Evolutionary conservation across 53 echinoderm and acorn worm species (phyloP), one percentile per base, ranked within the genome.

Genomic region (Antedon mediterranea): DNA sequence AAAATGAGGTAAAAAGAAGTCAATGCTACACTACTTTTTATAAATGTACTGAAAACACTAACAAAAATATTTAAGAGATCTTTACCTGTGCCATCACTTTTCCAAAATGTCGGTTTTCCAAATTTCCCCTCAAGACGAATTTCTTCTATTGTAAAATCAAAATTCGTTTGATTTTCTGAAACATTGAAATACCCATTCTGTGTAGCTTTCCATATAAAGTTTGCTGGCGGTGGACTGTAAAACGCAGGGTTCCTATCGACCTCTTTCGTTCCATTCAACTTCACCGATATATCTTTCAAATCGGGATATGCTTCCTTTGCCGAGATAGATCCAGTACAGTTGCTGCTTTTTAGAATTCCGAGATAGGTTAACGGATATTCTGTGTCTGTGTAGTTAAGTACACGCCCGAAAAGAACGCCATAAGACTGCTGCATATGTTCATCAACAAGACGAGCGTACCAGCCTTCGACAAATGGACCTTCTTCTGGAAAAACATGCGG

Each of bases 401-500:
- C 89, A 0, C 78, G 71, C 31, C 93, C 93, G 71, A 93, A 93
- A 30, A 93, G 85, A 30, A 93, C 82, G 1, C 93, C 93, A 27
- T 87, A 83, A 4, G 89, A 89, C 30, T 80, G 77, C n/a, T 34
- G 31, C 41, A 81, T 80, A 32, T 85, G 83, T n/a, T 75, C 18
- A 74, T 93, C 89, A 0, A 81, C 87, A 30, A 93, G 75, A 74
- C 93, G 80, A 32, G 81, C 71, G 78, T 93, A 93, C 89, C 89
- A 93, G 3, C 93, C 93, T 43, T 93, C 93, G 32, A 89, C 72
- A 79, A 93, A 93, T 18, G 89, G 89, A 20, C 87, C 89, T 0
- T 30, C 34, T 0, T 30, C 29, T 11, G 93, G 93, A 31, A 83
- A 89, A 0, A 90, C 75, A 37, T 93, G 93, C 15, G 93, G 93